Base-by-base conservation (phyloP, 2,113 vertebrate genomes). In the Sclerurus mexicanus region DNA sequence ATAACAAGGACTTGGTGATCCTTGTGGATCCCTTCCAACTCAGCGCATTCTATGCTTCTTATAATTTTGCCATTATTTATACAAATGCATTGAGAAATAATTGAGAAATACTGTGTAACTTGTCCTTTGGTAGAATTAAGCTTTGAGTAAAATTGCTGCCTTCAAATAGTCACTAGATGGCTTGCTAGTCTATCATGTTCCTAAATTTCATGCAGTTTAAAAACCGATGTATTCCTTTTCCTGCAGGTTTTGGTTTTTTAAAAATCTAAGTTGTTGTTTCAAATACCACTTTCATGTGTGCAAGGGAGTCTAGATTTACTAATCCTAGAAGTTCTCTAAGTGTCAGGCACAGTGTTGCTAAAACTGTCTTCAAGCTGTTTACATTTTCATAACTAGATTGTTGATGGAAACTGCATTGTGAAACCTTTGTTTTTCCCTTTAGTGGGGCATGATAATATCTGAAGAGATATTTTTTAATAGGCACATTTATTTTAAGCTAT, bases 141-240 rank as follows among this genome's bases (percentile, higher is more conserved):
- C 31, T 63, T 77, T 46, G 39, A 72, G 17, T 86, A 47, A 90
- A 94, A 46, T 46, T 58, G 44, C 25, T 85, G 19, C 72, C 84
- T 76, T 73, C 4, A 80, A 86, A 44, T 87, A 84, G 95, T 97
- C 98, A 97, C 98, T 98, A 98, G 98, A 77, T 98, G 98, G 98
- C 98, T 98, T 97, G 80, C 97, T 97, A 95, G 73, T 55, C 94
- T 93, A 85, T 33, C 20, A 4, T 96, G 97, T 97, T 79, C 76
- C 44, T 92, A 56, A 90, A 56, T n/a, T 66, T 44, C 12, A 17
- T 77, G 18, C 31, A 25, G 12, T 91, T 93, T 84, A 28, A 89
- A 78, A 75, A 91, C 56, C 27, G 46, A 20, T 62, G 37, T 17
- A 42, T 86, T 86, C 20, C 80, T 96, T 74, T 84, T 93, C 71